Base-by-base conservation (phyloP, 2,888 invertebrate genomes). In the Cyrtodaria siliqua region DNA sequence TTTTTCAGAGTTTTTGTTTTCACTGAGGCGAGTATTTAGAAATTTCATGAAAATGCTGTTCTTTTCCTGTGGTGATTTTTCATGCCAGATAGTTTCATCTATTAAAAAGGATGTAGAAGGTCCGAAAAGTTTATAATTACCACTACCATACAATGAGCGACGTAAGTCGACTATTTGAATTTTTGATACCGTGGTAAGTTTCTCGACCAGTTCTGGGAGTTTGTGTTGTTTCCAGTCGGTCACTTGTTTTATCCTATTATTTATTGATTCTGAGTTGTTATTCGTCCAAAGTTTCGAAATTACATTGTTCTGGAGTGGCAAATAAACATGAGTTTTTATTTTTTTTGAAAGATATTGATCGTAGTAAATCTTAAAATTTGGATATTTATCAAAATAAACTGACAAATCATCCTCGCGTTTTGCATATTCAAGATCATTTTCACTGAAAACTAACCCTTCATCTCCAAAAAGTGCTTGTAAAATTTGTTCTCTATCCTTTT, bases 261-360 rank as follows among this genome's bases (percentile, higher is more conserved):
- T 82, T 38, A 79, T 76, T 2, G 64, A 71, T 50, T 79, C 76
- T 0, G 73, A 55, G 40, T 76, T 79, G 64, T 79, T 82, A 57
- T 82, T 82, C 2, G 79, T 79, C 82, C 76, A 82, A 9, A 52
- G 16, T 52, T 52, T 52, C 14, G 52, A 20, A 23, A 52, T 20
- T 4, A 8, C 26, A 20, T 52, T 52, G 3, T 52, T 23, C 16
- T 26, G 4, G 3, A 52, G 24, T 9, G 16, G 23, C 23, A 18
- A 4, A 52, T 52, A 52, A 20, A 52, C 52, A 52, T 3, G 8
- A 4, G 3, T 8, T 4, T 23, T 52, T 24, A 52, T 3, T 52
- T 52, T 52, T 20, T 9, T 52, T 9, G 2, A 3, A 4, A 52
- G 52, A 24, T 52, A 52, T 24, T 20, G 3, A 14, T 20, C 52